These are phyloP conservation scores for Merops nubicus DNA, from an alignment of 2,113 vertebrate genomes.

Conservation along the genomic window DNA sequence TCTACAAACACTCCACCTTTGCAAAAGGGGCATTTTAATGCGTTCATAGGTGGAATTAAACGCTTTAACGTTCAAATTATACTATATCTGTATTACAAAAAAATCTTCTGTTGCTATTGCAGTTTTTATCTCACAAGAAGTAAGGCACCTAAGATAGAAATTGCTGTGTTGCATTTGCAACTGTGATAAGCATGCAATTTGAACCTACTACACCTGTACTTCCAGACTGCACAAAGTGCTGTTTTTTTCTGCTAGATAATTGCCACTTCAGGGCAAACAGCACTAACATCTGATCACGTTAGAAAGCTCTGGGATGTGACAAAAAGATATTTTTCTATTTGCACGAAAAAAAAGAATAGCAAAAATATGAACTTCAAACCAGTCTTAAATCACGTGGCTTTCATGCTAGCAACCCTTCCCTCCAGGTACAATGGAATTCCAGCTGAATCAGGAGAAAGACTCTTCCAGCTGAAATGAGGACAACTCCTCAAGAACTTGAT, in stretches of 20 bases:
- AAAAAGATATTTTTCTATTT: background rate
- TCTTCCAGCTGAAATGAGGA: background rate
- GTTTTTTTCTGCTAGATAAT: background rate
- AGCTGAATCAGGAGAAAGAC: background rate
- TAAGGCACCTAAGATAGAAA: background rate
- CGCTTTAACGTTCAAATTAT: background rate
- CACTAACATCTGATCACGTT: background rate
- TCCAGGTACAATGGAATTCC: background rate
- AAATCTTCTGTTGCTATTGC: background rate
- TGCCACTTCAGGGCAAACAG: background rate
- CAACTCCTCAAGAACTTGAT: background rate
- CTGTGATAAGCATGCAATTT: background rate
- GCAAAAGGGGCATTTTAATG: background rate
- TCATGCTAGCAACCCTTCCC: background rate
- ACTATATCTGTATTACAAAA: background rate
- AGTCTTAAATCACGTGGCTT: background rate
- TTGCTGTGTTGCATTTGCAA: background rate
- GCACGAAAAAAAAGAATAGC: background rate
- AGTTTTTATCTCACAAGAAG: background rate
- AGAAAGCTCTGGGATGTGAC: background rate
- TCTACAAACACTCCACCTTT: rapidly evolving
- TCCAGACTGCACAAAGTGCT: rapidly evolving
- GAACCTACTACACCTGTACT: background rate
- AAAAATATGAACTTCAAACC: background rate
- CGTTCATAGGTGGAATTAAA: background rate